Evolutionary conservation across 1,140 invertebrate species (phyloP).

Genomic region (Aplysia californica): DNA sequence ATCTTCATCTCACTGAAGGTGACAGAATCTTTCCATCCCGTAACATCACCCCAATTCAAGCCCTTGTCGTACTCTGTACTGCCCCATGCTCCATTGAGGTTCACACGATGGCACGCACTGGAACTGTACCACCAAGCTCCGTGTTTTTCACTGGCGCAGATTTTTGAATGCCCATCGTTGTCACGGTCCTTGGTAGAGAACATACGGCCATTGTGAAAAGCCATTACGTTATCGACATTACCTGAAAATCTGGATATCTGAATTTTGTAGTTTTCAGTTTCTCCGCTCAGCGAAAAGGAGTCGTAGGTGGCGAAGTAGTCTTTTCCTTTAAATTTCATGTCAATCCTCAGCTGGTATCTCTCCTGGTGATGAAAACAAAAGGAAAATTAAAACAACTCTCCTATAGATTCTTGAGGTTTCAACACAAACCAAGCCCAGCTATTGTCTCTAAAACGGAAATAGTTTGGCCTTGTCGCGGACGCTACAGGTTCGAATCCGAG

Average conservation of each 20-base stretch:
- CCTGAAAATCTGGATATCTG: background rate
- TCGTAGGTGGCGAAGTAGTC: background rate
- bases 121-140: background rate
- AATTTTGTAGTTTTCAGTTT: background rate
- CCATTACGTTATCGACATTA: background rate
- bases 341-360: background rate
- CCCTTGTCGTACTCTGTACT: too few species aligned
- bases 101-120: background rate
- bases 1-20: too few species aligned
- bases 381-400: too few species aligned
- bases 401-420: too few species aligned
- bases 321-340: background rate
- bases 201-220: background rate
- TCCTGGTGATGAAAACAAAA: background rate
- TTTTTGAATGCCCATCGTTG: background rate
- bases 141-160: background rate
- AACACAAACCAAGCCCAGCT: too few species aligned
- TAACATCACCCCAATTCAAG: too few species aligned
- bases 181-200: background rate
- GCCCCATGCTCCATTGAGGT: background rate
- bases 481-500: too few species aligned
- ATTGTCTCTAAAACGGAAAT: too few species aligned
- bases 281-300: background rate
- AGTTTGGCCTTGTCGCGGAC: too few species aligned
- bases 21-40: too few species aligned